Evolutionary conservation across 2,888 invertebrate genomes (phyloP), one percentile per base, ranked within the genome.

Genomic region (Morpho helenor): DNA sequence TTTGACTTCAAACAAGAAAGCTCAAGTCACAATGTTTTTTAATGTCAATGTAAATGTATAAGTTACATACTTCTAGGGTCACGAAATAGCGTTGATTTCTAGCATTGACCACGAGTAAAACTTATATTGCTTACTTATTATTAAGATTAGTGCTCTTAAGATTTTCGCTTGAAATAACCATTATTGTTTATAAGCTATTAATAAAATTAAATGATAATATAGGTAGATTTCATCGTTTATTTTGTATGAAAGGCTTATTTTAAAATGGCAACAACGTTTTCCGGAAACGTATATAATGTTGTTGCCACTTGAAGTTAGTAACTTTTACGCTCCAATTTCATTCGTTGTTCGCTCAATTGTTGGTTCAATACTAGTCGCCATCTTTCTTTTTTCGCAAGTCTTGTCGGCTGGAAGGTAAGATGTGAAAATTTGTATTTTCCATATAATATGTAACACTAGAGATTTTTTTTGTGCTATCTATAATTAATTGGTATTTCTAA

Each of bases 351-450:
- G 56, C 45, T 63, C 61, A 53, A 56, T 62, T 50, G 40, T 49
- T 55, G 49, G 59, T 59, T 56, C 47, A 52, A 50, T 59, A 49
- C 48, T 65, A 71, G 75, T 74, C 87, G 89, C 90, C 90, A 90
- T 90, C 83, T 90, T 89, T 82, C 85, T 88, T 87, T 87, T 84
- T 82, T 68, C 70, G 73, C 78, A 72, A 82, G 69, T 78, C 76
- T 83, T 80, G 80, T 86, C 84, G 84, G 83, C 84, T 74, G 70
- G 68, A 76, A 87, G 90, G 90, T 90, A 87, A 77, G 90, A 85
- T 75, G 59, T 70, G 71, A 56, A 16, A 58, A 59, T 57, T 46
- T 46, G 60, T 56, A 60, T 69, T 69, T 71, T 73, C 69, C 70
- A 62, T 7, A 52, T 59, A 63, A 62, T 62, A 56, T 8, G 52